phyloP scores from a whole-genome alignment of 2,888 invertebrate genomes.

The Drosophila macrospina region DNA sequence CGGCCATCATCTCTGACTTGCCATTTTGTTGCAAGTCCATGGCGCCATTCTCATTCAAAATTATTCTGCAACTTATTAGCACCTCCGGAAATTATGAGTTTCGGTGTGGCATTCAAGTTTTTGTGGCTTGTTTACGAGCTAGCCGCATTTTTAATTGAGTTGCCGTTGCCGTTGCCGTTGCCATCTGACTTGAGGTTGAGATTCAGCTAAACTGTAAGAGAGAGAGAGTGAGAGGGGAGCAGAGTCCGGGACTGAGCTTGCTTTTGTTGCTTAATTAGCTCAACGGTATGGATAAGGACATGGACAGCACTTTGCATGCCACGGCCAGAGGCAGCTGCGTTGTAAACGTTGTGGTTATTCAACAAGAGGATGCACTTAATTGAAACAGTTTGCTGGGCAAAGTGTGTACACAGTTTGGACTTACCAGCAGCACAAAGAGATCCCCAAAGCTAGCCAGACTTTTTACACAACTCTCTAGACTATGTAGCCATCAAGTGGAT shows the following conservation, averaged over 20 bases:
- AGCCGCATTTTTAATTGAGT: slow-evolving; percentile 72
- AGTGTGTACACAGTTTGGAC: slow-evolving; percentile 33
- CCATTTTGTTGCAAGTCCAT: slow-evolving; percentile 44
- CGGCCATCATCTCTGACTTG: not conserved
- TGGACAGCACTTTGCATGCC: slow-evolving; percentile 38
- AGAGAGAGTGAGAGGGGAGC: not conserved
- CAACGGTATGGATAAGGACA: slow-evolving; percentile 45
- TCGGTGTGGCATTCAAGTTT: slow-evolving; percentile 58
- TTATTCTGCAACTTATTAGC: slow-evolving; percentile 80
- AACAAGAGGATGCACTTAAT: slow-evolving; percentile 58
- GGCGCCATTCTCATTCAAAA: slow-evolving; percentile 67
- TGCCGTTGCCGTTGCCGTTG: slow-evolving; percentile 15
- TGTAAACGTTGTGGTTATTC: slow-evolving; percentile 38
- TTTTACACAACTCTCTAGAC: not conserved
- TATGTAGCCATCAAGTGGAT: too few relatives aligned
- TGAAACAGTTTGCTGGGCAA: slow-evolving; percentile 54
- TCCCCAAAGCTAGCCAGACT: slow-evolving; percentile 5
- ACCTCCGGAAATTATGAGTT: slow-evolving; percentile 80
- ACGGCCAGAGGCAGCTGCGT: slow-evolving; percentile 6
- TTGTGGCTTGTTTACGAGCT: slow-evolving; percentile 65
- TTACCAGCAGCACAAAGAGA: slow-evolving; percentile 15
- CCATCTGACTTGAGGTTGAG: slow-evolving; percentile 20
- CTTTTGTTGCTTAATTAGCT: slow-evolving; percentile 73
- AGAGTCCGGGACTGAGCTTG: slow-evolving; percentile 18
- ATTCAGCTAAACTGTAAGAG: slow-evolving; percentile 19